Conservation (phyloP, 2,888 invertebrate species). For the Penaeus monodon region DNA sequence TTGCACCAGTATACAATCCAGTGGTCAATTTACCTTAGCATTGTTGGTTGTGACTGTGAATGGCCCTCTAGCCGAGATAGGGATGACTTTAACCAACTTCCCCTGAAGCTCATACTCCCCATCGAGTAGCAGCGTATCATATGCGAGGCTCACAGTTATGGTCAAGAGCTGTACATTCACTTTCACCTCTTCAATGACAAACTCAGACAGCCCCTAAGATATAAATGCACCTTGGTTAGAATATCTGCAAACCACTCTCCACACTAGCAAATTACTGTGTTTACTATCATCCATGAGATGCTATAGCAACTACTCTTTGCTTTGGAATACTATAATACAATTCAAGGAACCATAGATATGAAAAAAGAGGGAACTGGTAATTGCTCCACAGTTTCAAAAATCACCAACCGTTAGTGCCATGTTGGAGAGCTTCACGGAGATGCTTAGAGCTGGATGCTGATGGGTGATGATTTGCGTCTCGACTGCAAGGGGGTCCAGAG, state of each 20-base stretch:
- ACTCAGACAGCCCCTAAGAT: slow-evolving; percentile 62
- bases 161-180: slow-evolving; percentile 60
- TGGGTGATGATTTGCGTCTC: slow-evolving; percentile 47
- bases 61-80: slow-evolving; percentile 58
- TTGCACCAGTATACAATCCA: neutral
- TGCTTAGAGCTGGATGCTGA: slow-evolving; percentile 53
- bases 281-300: neutral
- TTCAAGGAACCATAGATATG: too few relatives aligned
- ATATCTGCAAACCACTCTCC: neutral
- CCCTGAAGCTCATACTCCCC: slow-evolving; percentile 62
- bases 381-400: neutral
- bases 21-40: slow-evolving; percentile 41
- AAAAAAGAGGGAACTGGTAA: too few relatives aligned
- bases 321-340: too few relatives aligned
- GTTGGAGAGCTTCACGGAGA: slow-evolving; percentile 53
- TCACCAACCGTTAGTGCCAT: slow-evolving; percentile 59
- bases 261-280: neutral
- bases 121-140: slow-evolving; percentile 50
- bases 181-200: slow-evolving; percentile 57
- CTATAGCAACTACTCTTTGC: too few relatives aligned
- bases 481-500: slow-evolving; percentile 35
- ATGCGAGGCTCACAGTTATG: slow-evolving; percentile 46
- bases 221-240: neutral
- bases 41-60: slow-evolving; percentile 61
- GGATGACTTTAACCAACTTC: slow-evolving; percentile 62